phyloP scores from a whole-genome alignment of 2,797 vertebrate species.

The Squalus acanthias region DNA sequence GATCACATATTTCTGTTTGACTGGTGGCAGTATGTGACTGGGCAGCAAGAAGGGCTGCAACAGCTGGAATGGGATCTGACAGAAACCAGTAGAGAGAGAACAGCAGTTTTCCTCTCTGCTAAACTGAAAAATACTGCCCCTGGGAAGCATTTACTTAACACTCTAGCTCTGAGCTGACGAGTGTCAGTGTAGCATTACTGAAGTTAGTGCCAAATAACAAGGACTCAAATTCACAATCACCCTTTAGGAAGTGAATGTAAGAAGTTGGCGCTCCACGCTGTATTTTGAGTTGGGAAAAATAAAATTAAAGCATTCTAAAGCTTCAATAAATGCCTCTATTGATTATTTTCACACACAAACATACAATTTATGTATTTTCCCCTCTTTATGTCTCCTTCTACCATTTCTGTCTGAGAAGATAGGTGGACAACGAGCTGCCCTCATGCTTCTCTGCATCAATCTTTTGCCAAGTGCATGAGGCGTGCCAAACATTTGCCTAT shows the following conservation, averaged over 20 bases:
- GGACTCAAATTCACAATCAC: neutral
- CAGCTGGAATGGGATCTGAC: slow-evolving; percentile 20
- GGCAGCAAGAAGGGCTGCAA: neutral
- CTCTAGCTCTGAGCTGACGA: neutral
- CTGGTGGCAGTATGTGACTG: neutral
- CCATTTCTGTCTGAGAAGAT: neutral
- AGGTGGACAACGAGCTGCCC: neutral
- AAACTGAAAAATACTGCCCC: neutral
- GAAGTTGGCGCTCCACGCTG: neutral
- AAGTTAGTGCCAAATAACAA: neutral
- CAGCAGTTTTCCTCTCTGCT: neutral
- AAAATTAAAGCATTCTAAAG: neutral
- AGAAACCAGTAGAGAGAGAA: neutral
- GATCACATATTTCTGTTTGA: neutral
- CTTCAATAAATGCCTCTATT: neutral
- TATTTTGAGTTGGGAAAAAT: neutral
- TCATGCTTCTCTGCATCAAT: neutral
- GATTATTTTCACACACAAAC: neutral
- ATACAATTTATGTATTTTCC: neutral
- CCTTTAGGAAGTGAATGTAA: neutral
- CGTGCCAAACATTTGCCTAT: neutral
- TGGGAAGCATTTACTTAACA: neutral
- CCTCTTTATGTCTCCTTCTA: neutral
- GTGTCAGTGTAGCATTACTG: neutral
- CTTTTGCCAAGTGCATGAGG: neutral